Evolutionary conservation across 2,797 vertebrate species (phyloP), one percentile per base, ranked within the genome.

Genomic region (Epinephelus malabaricus): DNA sequence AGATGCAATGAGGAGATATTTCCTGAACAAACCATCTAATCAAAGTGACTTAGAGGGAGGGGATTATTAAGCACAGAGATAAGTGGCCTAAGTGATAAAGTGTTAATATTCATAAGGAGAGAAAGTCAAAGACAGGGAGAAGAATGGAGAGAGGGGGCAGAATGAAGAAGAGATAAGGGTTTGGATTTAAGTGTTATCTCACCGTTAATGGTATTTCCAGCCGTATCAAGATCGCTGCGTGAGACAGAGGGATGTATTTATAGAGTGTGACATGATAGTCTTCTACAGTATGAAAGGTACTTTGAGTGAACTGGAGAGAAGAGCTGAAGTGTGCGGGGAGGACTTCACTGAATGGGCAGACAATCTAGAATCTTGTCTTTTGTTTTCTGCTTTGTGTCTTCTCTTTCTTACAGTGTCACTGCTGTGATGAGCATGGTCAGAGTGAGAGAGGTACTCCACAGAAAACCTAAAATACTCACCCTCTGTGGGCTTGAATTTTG

Each of bases 91-190:
- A 81, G 78, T 83, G 81, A 86, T 91, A 66, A 86, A 79, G 67
- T 83, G 71, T 91, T 89, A 88, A 91, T 88, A 86, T 91, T 87
- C 79, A 89, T 82, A 85, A 85, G 76, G 56, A 69, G 45, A 69
- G 53, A 18, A 65, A 84, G 76, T 60, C 51, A 78, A 47, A 86
- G 70, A 72, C 27, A 56, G 66, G 50, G 21, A 68, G 47, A 23
- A 50, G 60, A 59, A 74, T 27, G 43, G 51, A 53, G 61, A 51
- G 58, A 69, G 69, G 19, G 21, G n/a, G 45, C 38, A 62, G 65
- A 61, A 61, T 76, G 53, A 78, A 62, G 59, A 51, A 30, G 60
- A 83, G 88, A 90, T 87, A 83, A 85, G 69, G 47, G 15, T 64
- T 65, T 27, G 60, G 69, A 86, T 85, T 69, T 13, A 53, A 84